A percentile compares a stretch with the other conserved stretches of the same genome.
Conservation (phyloP, 2,888 invertebrate species). For the Aphodius granarius region DNA sequence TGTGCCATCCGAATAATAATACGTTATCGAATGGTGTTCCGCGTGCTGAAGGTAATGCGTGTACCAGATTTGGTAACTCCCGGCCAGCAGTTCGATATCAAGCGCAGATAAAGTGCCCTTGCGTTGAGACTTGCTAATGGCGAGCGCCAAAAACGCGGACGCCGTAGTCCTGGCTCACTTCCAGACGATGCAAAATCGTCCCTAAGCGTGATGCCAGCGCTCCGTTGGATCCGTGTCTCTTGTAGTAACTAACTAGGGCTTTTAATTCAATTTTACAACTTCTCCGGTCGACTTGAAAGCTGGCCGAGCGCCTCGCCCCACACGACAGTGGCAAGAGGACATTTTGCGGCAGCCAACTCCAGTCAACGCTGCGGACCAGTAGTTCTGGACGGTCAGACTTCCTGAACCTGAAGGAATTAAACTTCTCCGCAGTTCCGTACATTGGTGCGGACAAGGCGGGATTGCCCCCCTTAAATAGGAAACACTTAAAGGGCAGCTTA, state of each 20-base stretch:
- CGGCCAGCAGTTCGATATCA: conserved; percentile 22
- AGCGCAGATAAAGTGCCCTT: conserved; percentile 28
- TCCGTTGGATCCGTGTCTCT: neutral
- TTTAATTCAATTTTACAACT: conserved; percentile 27
- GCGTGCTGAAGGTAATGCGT: conserved; percentile 11
- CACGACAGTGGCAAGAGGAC: neutral
- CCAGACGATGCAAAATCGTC: conserved; percentile 24
- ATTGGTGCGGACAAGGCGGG: neutral
- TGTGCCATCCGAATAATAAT: neutral
- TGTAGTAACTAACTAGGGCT: conserved; percentile 10
- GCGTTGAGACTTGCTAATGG: conserved; percentile 26
- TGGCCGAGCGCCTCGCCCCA: neutral
- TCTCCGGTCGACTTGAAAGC: neutral
- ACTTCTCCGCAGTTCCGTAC: neutral
- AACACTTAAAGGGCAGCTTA: neutral
- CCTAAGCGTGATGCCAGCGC: conserved; percentile 1
- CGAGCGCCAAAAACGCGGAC: conserved; percentile 20
- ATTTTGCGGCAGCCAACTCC: neutral
- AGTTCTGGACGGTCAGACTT: neutral
- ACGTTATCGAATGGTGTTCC: conserved; percentile 5
- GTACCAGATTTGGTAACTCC: conserved; percentile 19
- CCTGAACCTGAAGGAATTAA: neutral
- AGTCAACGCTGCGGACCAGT: neutral
- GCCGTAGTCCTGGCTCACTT: conserved; percentile 26
- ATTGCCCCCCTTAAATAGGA: conserved; percentile 2